Percentiles rank a stretch among this genome's conserved stretches.
Conservation (phyloP, 2,797 vertebrate genomes). For the Enteromius viviparus region DNA sequence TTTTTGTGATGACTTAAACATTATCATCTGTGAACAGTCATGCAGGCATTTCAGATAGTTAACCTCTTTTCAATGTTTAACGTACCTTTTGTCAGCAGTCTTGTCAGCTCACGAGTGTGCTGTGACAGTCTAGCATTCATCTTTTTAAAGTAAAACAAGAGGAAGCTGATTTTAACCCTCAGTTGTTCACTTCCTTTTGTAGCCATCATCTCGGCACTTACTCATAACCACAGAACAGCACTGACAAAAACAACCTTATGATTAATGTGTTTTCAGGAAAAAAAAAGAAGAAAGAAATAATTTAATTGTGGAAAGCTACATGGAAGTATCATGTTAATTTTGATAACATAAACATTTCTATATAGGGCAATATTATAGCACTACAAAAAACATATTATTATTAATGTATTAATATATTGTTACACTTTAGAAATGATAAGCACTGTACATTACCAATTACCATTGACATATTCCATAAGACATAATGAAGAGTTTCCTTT, state of each 20-base stretch:
- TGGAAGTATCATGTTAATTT: neutral
- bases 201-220: conserved; percentile 32
- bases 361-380: neutral
- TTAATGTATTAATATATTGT: neutral
- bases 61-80: neutral
- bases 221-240: conserved; percentile 41
- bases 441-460: neutral
- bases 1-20: neutral
- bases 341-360: neutral
- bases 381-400: neutral
- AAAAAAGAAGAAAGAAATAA: neutral
- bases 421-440: neutral
- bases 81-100: conserved; percentile 9
- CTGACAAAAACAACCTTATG: neutral
- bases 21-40: neutral
- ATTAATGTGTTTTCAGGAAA: conserved; percentile 1
- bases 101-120: neutral
- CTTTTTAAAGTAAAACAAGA: neutral
- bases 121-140: neutral
- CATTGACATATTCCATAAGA: neutral
- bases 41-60: neutral
- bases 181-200: conserved; percentile 31
- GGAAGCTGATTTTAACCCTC: conserved; percentile 8
- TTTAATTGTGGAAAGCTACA: neutral
- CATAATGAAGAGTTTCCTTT: neutral